phyloP scores from a whole-genome alignment of 2,797 vertebrate genomes.

The Nyctibius grandis region DNA sequence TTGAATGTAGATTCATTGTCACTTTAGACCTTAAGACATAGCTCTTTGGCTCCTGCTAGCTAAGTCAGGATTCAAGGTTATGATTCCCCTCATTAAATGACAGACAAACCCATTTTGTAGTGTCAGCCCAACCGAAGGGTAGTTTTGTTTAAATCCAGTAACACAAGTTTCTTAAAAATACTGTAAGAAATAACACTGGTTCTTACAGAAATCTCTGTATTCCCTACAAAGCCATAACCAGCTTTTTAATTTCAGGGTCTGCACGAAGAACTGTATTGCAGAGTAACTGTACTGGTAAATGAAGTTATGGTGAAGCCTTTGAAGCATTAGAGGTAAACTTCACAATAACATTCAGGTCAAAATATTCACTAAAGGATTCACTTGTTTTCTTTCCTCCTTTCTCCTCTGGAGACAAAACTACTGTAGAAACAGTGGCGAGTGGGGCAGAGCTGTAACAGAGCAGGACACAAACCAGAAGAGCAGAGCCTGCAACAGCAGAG shows the following conservation, averaged over 20 bases:
- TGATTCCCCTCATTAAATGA: background rate
- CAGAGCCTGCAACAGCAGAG: background rate
- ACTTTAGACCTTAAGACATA: constrained; percentile 34
- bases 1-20: background rate
- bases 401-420: background rate
- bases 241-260: background rate
- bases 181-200: background rate
- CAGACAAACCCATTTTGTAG: background rate
- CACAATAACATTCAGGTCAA: background rate
- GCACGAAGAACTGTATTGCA: background rate
- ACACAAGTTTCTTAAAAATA: background rate
- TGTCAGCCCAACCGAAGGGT: background rate
- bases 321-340: background rate
- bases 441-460: background rate
- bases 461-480: background rate
- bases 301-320: background rate
- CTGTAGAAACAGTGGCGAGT: background rate
- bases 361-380: background rate
- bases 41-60: background rate
- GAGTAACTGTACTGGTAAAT: background rate
- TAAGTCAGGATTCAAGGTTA: constrained; percentile 27
- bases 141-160: background rate
- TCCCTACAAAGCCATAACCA: background rate
- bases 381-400: background rate
- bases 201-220: background rate